A percentile compares a stretch with the other conserved stretches of the same genome.
These are phyloP conservation scores for Scaptomyza tumidula DNA, from an alignment of 2,888 invertebrate genomes.

Conservation along the genomic window DNA sequence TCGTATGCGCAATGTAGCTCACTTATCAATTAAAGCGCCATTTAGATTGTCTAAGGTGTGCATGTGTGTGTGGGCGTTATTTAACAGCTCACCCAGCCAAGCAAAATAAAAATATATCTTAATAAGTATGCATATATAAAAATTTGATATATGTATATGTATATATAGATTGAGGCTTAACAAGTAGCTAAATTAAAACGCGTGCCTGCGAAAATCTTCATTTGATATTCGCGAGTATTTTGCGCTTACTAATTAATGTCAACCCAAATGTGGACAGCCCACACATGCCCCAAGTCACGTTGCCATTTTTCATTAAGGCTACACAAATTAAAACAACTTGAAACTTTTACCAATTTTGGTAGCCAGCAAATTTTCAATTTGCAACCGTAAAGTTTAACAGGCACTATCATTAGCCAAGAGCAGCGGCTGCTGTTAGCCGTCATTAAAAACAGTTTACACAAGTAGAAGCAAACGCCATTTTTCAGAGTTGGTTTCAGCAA, in stretches of 20 bases:
- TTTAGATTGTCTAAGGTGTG: slow-evolving; percentile 47
- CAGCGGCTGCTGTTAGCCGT: slow-evolving; percentile 50
- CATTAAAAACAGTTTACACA: slow-evolving; percentile 72
- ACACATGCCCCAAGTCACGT: slow-evolving; percentile 25
- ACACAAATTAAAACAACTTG: slow-evolving; percentile 27
- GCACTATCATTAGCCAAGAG: slow-evolving; percentile 40
- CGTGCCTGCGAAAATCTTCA: slow-evolving; percentile 53
- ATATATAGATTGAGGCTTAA: slow-evolving; percentile 40
- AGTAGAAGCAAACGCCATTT: slow-evolving; percentile 31
- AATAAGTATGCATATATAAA: background rate
- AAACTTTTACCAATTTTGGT: slow-evolving; percentile 43
- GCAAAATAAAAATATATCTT: background rate
- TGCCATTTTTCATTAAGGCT: slow-evolving; percentile 28
- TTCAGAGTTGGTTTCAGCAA: background rate
- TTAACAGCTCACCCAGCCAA: slow-evolving; percentile 1
- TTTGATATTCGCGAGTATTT: slow-evolving; percentile 47
- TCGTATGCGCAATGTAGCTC: slow-evolving; percentile 34
- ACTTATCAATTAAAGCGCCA: slow-evolving; percentile 50
- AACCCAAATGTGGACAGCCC: slow-evolving; percentile 17
- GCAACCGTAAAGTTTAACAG: slow-evolving; percentile 26
- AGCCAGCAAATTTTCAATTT: slow-evolving; percentile 51
- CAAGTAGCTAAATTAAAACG: slow-evolving; percentile 66
- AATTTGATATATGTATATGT: background rate
- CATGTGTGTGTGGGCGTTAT: slow-evolving; percentile 13
- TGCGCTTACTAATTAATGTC: slow-evolving; percentile 51